Evolutionary conservation across 2,113 vertebrate genomes (phyloP).

Genomic region (Psophia crepitans): DNA sequence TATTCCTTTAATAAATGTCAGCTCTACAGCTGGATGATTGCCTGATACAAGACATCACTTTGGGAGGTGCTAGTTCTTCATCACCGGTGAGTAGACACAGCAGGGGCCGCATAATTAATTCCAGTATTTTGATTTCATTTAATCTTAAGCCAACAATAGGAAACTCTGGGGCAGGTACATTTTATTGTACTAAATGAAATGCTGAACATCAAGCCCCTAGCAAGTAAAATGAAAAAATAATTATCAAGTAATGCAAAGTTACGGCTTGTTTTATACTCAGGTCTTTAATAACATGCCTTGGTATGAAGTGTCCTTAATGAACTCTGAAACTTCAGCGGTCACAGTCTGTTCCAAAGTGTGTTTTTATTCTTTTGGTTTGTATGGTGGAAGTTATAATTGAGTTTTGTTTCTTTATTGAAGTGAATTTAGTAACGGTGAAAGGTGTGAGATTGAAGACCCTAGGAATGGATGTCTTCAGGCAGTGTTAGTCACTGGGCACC

Average conservation of each 20-base stretch:
- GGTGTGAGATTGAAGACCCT: neutral
- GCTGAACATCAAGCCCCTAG: conserved; percentile 15
- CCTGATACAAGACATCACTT: neutral
- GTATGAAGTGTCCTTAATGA: neutral
- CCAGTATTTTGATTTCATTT: conserved; percentile 48
- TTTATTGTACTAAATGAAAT: conserved; percentile 15
- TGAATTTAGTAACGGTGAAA: neutral
- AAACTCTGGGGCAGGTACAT: neutral
- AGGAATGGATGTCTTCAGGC: neutral
- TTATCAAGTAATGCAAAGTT: neutral
- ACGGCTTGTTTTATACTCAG: neutral
- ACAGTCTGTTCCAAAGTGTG: neutral
- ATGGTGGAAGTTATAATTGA: neutral
- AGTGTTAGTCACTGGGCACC: neutral
- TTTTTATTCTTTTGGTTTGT: neutral
- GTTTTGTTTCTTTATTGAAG: conserved; percentile 1
- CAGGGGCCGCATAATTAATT: conserved; percentile 26
- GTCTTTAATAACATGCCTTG: neutral
- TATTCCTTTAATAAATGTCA: neutral
- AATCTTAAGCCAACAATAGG: conserved; percentile 40
- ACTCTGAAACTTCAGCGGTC: neutral
- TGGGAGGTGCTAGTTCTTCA: neutral
- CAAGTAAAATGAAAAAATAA: neutral
- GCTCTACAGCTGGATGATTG: neutral
- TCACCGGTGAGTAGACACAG: neutral